A percentile compares a stretch with the other conserved stretches of the same genome.
Evolutionary conservation across 35 echinoderm and acorn worm species (phyloP).

Genomic region (Diadema setosum): DNA sequence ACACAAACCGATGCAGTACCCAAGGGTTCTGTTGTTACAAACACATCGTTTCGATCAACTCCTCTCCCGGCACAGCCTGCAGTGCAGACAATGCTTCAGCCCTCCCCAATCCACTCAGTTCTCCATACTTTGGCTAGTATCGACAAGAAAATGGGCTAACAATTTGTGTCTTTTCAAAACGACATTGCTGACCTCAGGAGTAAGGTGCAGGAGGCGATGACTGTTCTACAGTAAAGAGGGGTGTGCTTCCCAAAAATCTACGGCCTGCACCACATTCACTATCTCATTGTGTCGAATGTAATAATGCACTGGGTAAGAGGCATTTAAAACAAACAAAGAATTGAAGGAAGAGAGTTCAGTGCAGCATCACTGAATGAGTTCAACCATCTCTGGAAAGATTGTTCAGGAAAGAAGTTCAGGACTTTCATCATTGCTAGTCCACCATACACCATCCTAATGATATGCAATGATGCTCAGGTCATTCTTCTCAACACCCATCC

Average conservation of each 20-base stretch:
- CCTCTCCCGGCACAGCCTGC: too few relatives aligned
- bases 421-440: background rate
- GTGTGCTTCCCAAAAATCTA: background rate
- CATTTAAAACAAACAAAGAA: too few relatives aligned
- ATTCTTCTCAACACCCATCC: constrained; percentile 6
- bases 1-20: too few relatives aligned
- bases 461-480: background rate
- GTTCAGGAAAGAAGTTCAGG: background rate
- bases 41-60: too few relatives aligned
- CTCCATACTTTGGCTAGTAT: too few relatives aligned
- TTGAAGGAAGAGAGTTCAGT: background rate
- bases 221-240: background rate
- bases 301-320: constrained; percentile 10
- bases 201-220: too few relatives aligned
- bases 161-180: too few relatives aligned
- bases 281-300: constrained; percentile 11
- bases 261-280: constrained; percentile 13
- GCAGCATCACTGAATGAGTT: background rate
- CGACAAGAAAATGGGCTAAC: too few relatives aligned
- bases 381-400: background rate
- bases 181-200: too few relatives aligned
- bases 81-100: too few relatives aligned
- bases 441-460: constrained; percentile 17
- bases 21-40: too few relatives aligned
- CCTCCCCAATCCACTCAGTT: too few relatives aligned